Percentiles rank a stretch among this genome's conserved stretches.
phyloP scores from a whole-genome alignment of 1,140 invertebrate species.

The Spodoptera frugiperda region DNA sequence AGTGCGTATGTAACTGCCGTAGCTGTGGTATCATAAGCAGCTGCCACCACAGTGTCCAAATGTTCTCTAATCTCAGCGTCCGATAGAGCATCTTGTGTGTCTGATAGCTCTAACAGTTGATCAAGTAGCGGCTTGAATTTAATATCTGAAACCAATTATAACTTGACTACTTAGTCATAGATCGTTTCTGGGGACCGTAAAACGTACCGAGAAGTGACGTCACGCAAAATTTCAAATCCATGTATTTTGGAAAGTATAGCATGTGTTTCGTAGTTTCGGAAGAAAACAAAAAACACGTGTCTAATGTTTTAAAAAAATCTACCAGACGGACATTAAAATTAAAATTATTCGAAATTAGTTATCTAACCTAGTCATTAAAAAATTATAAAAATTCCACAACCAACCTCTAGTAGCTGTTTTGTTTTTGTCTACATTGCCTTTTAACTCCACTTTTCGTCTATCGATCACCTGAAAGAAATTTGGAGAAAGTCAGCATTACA shows the following conservation, averaged over 20 bases:
- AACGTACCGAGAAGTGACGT: too few relatives aligned
- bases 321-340: too few relatives aligned
- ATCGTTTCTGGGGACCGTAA: not conserved
- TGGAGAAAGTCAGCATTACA: too few relatives aligned
- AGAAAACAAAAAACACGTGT: too few relatives aligned
- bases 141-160: not conserved
- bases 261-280: too few relatives aligned
- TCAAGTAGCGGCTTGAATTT: conserved; percentile 7
- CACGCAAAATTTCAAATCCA: too few relatives aligned
- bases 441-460: conserved; percentile 9
- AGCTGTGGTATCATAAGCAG: conserved; percentile 58
- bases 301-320: too few relatives aligned
- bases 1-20: conserved; percentile 46
- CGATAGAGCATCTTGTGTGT: conserved; percentile 29
- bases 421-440: not conserved
- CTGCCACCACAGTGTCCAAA: conserved; percentile 60
- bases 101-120: not conserved
- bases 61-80: conserved; percentile 60
- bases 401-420: not conserved
- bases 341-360: too few relatives aligned
- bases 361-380: too few relatives aligned
- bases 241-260: too few relatives aligned
- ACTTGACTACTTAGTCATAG: not conserved
- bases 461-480: not conserved
- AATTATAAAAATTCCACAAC: too few relatives aligned